Evolutionary conservation across 2,888 invertebrate species (phyloP).

Genomic region (Coelinius sp.): DNA sequence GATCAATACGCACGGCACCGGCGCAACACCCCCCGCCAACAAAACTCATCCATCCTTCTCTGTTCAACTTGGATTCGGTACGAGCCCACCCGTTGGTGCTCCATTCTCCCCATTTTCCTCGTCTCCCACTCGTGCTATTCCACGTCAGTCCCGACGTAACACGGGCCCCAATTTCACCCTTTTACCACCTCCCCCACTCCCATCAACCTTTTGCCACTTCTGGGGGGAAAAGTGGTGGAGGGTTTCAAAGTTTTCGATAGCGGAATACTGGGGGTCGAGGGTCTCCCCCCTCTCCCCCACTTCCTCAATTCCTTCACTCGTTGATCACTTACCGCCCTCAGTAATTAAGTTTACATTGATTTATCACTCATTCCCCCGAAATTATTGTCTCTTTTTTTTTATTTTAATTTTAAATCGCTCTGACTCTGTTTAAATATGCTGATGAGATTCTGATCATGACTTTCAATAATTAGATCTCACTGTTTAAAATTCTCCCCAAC

Average conservation of each 20-base stretch:
- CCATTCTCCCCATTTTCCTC: not conserved
- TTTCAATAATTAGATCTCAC: conserved; percentile 9
- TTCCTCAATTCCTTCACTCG: conserved; percentile 22
- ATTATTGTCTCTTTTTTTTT: too few relatives aligned
- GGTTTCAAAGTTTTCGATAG: conserved; percentile 33
- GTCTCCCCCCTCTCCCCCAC: conserved; percentile 20
- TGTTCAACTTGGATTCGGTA: too few relatives aligned
- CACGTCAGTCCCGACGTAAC: conserved; percentile 29
- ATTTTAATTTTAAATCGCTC: not conserved
- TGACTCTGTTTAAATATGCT: too few relatives aligned
- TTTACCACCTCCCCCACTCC: conserved; percentile 17
- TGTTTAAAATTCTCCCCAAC: too few relatives aligned
- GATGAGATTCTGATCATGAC: not conserved
- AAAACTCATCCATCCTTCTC: conserved; percentile 2
- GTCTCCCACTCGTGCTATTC: conserved; percentile 16
- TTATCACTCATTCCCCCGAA: conserved; percentile 35
- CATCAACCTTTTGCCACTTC: conserved; percentile 24
- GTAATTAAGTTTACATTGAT: conserved; percentile 55
- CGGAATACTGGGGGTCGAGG: conserved; percentile 33
- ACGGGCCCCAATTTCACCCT: conserved; percentile 36
- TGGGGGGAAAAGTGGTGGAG: conserved; percentile 22
- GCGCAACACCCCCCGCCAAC: conserved; percentile 52
- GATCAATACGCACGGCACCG: conserved; percentile 67
- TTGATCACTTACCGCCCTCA: conserved; percentile 34
- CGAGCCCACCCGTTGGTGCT: too few relatives aligned